A percentile compares a stretch with the other conserved stretches of the same genome.
These are phyloP conservation scores for Stigmatopora argus DNA, from an alignment of 2,113 vertebrate genomes.

Conservation along the genomic window DNA sequence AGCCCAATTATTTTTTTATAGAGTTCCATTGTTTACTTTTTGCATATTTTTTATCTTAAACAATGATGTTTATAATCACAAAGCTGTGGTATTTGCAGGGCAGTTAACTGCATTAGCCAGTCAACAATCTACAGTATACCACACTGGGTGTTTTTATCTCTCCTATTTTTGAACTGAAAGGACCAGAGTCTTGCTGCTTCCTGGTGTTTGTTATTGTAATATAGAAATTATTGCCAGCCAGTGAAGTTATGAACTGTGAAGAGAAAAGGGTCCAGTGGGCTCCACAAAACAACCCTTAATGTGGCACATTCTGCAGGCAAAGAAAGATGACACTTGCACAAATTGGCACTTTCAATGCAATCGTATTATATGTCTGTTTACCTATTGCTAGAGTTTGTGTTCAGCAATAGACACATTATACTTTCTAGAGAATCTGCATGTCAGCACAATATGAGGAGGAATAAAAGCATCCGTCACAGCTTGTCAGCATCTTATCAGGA, in stretches of 20 bases:
- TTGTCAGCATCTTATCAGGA: slow-evolving; percentile 40
- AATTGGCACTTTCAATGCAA: slow-evolving; percentile 17
- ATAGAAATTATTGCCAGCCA: background rate
- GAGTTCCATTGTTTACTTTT: too few relatives aligned
- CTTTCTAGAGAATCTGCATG: slow-evolving; percentile 16
- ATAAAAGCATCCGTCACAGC: slow-evolving; percentile 38
- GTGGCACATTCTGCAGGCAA: slow-evolving; percentile 6
- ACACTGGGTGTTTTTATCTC: background rate
- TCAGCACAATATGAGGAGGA: slow-evolving; percentile 42
- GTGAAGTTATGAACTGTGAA: slow-evolving; percentile 4
- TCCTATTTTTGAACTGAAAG: background rate
- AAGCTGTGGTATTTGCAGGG: too few relatives aligned
- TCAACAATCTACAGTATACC: too few relatives aligned
- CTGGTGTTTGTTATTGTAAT: background rate
- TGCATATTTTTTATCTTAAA: too few relatives aligned
- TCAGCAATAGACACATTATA: slow-evolving; percentile 29
- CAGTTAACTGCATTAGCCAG: too few relatives aligned
- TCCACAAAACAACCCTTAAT: slow-evolving; percentile 3
- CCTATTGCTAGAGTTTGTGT: slow-evolving; percentile 6
- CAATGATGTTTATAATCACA: too few relatives aligned
- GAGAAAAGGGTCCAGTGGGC: slow-evolving; percentile 4
- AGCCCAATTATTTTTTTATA: too few relatives aligned
- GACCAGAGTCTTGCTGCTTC: background rate
- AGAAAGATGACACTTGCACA: slow-evolving; percentile 9
- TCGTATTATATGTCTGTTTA: slow-evolving; percentile 21